These are phyloP conservation scores for Archips xylosteana DNA, from an alignment of 2,888 invertebrate genomes.

Conservation along the genomic window DNA sequence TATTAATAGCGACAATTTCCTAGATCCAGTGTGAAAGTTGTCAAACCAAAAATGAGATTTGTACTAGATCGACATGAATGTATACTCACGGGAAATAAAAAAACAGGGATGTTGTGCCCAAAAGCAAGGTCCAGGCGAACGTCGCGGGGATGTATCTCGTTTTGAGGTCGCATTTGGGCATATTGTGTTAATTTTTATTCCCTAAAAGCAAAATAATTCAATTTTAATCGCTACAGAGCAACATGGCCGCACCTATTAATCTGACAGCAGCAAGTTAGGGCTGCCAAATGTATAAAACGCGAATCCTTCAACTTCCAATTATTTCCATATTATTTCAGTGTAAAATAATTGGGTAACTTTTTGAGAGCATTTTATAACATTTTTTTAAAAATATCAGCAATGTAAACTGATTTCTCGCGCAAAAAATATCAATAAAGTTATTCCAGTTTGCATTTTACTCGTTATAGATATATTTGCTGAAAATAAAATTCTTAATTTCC, in stretches of 20 bases:
- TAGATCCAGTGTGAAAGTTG: slow-evolving; percentile 81
- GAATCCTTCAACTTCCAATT: not conserved
- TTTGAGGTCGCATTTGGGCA: slow-evolving; percentile 98
- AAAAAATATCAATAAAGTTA: no score
- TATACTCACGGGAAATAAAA: slow-evolving; percentile 98
- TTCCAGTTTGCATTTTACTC: no score
- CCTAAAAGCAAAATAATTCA: slow-evolving; percentile 78
- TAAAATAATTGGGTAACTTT: not conserved
- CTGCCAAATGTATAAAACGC: slow-evolving; percentile 54
- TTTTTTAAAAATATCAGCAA: not conserved
- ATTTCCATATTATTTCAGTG: not conserved
- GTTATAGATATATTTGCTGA: no score
- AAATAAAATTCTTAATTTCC: not conserved
- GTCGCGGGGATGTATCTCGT: slow-evolving; percentile 99
- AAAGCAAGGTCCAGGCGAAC: slow-evolving; percentile 98
- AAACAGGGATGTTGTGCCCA: slow-evolving; percentile 97
- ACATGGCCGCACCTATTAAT: slow-evolving; percentile 87
- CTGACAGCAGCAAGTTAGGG: slow-evolving; percentile 67
- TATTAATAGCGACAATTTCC: slow-evolving; percentile 77
- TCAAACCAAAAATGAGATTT: slow-evolving; percentile 76
- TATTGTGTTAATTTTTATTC: slow-evolving; percentile 85
- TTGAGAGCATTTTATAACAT: not conserved
- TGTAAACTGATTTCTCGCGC: no score
- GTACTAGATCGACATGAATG: slow-evolving; percentile 69
- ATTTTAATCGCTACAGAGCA: slow-evolving; percentile 85